Evolutionary conservation across 2,797 vertebrate genomes (phyloP).

Genomic region (Cossypha caffra): DNA sequence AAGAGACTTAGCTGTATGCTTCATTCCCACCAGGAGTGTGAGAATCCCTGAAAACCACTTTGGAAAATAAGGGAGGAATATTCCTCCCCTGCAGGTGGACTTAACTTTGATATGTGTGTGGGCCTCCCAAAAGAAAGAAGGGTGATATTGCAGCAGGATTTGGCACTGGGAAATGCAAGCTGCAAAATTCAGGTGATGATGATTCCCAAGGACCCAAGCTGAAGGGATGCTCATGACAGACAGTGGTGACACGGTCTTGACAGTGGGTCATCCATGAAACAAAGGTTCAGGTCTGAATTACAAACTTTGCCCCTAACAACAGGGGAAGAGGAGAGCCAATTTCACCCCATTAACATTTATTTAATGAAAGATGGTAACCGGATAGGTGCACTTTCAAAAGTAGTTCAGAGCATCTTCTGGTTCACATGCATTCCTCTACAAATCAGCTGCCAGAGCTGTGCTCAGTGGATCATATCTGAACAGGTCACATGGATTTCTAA

Average conservation of each 20-base stretch:
- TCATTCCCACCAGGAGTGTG: not conserved
- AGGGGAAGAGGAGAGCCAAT: not conserved
- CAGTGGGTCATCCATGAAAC: not conserved
- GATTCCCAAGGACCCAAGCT: not conserved
- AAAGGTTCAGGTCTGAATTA: not conserved
- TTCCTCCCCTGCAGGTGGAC: not conserved
- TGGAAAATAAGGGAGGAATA: conserved; percentile 15
- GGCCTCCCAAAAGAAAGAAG: not conserved
- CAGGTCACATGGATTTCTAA: not conserved
- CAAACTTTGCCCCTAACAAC: not conserved
- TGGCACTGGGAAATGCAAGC: not conserved
- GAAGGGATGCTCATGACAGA: not conserved
- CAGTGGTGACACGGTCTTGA: not conserved
- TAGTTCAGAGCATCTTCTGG: not conserved
- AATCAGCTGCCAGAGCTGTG: not conserved
- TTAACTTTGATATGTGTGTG: not conserved
- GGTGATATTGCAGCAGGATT: not conserved
- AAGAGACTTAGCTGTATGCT: not conserved
- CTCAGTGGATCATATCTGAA: not conserved
- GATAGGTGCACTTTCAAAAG: not conserved
- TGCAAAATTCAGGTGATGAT: not conserved
- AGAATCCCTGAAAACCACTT: conserved; percentile 10
- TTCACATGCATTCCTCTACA: not conserved
- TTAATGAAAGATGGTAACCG: not conserved
- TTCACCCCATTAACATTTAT: not conserved